Conservation (phyloP, 2,113 vertebrate species). For the Calypte anna region DNA sequence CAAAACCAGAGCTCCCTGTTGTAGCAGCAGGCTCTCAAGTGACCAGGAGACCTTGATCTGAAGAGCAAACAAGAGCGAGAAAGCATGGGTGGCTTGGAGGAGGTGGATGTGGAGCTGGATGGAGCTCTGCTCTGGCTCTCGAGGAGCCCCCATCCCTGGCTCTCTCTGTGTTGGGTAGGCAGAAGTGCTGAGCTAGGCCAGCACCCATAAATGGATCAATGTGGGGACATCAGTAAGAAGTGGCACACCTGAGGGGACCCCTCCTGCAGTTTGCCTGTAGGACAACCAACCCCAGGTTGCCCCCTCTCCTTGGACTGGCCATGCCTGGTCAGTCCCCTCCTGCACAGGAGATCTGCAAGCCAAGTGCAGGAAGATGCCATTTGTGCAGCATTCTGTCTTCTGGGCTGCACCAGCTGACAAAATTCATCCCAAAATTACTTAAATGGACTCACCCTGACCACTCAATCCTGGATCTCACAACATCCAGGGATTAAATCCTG, state of each 20-base stretch:
- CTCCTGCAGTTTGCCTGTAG: neutral
- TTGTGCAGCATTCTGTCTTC: neutral
- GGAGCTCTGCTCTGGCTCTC: neutral
- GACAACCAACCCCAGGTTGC: rapidly evolving
- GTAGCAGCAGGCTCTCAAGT: neutral
- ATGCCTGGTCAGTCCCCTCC: neutral
- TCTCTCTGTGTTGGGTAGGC: neutral
- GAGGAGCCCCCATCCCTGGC: neutral
- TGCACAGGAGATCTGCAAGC: rapidly evolving
- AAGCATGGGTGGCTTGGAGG: neutral
- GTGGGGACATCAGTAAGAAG: neutral
- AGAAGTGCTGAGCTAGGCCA: neutral
- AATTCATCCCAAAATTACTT: neutral
- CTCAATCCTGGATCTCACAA: neutral
- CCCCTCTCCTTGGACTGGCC: neutral
- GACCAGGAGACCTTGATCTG: neutral
- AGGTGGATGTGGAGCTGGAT: neutral
- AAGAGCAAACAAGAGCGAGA: neutral
- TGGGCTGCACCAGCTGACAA: neutral
- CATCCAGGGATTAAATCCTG: neutral
- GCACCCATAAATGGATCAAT: neutral
- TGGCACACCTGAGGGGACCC: neutral
- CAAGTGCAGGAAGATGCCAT: neutral
- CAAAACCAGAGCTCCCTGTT: neutral
- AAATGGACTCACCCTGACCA: neutral